These are phyloP conservation scores for Limnodromus scolopaceus DNA, from an alignment of 2,797 vertebrate genomes.

Conservation along the genomic window DNA sequence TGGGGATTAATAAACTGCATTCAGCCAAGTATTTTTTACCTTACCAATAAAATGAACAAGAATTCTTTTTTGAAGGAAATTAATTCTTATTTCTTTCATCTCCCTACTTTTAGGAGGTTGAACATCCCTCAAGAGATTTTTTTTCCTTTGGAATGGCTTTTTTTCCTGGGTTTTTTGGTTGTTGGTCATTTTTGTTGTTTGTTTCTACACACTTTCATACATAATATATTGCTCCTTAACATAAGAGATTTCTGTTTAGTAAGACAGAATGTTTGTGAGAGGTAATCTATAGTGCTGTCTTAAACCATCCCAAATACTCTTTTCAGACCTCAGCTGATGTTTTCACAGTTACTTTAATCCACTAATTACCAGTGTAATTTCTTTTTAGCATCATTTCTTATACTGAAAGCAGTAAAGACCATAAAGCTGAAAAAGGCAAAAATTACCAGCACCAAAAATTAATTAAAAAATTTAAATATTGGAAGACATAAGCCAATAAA, in stretches of 20 bases:
- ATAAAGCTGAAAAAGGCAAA: neutral
- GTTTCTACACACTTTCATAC: neutral
- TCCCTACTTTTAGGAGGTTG: neutral
- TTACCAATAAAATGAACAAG: neutral
- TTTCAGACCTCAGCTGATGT: neutral
- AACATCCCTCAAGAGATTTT: neutral
- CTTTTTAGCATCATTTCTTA: neutral
- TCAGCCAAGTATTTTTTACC: neutral
- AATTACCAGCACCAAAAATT: neutral
- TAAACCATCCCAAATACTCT: neutral
- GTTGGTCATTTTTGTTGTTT: neutral
- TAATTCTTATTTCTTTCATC: neutral
- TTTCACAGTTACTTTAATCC: neutral
- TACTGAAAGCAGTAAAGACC: neutral
- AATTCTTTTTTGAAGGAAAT: neutral
- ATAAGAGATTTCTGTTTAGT: neutral
- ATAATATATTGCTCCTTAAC: neutral
- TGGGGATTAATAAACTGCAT: neutral
- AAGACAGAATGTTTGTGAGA: neutral
- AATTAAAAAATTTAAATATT: neutral
- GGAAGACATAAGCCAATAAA: neutral
- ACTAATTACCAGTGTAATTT: neutral
- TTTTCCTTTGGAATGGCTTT: accelerated
- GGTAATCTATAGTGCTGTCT: neutral
- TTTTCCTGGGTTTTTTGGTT: neutral